Base-by-base conservation (phyloP, 2,113 vertebrate species). In the Ailurus styani region DNA sequence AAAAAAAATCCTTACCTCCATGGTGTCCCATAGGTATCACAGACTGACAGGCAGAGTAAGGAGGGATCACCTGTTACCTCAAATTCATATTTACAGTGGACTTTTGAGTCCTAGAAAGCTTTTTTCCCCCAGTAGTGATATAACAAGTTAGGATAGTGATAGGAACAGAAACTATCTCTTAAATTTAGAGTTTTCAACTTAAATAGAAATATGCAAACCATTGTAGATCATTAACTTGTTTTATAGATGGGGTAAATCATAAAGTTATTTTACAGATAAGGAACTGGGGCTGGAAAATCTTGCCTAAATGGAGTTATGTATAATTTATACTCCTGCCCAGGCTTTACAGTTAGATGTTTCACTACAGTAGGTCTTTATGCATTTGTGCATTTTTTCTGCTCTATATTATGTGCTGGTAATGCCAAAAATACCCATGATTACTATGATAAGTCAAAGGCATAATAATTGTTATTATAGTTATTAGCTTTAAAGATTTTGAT, bases 391-490 rank as follows among this genome's bases (percentile, higher is more conserved):
- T 64, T 95, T 96, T 87, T 77, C 23, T 60, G 47, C 8, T 93
- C 95, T 75, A 47, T 77, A 66, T 64, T 95, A 93, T 87, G 37
- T 77, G 21, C n/a, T 88, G 5, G 73, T 42, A 95, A 96, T 96
- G 50, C 42, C 42, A 10, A 81, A 93, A 87, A 93, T 94, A 90
- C 3, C 21, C 55, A 54, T 95, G 73, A 95, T 93, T 97, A 95
- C 87, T 95, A 34, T 93, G 45, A 47, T 93, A 97, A 93, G 77
- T 87, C 82, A 91, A 89, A 92, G 29, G 25, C 73, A 91, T 93
- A 97, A 78, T 96, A 96, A 94, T 96, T 93, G 31, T 97, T 88
- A 95, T 97, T 97, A 95, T 70, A 40, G 70, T 91, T 98, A 93
- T 95, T 98, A 96, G 45, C 55, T 94, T 84, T 95, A 87, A 96